A percentile compares a stretch with the other conserved stretches of the same genome.
phyloP scores from a whole-genome alignment of 2,888 invertebrate genomes.

The Omphaloscelis lunosa region DNA sequence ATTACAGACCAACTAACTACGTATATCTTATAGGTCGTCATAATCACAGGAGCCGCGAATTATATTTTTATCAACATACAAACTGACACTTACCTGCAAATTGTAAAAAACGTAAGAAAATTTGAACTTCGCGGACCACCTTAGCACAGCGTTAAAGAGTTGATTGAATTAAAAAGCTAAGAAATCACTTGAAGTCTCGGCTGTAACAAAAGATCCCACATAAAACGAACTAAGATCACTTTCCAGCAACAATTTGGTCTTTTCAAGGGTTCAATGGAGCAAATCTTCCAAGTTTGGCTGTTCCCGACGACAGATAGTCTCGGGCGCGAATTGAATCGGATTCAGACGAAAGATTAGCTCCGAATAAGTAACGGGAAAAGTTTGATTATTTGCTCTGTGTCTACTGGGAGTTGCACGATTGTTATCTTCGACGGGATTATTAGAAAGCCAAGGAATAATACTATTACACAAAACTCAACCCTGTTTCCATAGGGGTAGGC shows the following conservation, averaged over 20 bases:
- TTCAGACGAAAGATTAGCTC: constrained; percentile 61
- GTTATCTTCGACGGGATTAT: constrained; percentile 29
- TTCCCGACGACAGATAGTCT: constrained; percentile 58
- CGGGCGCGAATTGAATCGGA: constrained; percentile 62
- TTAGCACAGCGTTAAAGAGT: background rate
- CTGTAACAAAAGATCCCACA: constrained; percentile 25
- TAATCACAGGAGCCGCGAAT: background rate
- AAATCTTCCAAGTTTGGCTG: constrained; percentile 62
- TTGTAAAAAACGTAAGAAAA: no score
- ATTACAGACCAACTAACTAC: background rate
- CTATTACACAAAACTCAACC: background rate
- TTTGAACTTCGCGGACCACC: no score
- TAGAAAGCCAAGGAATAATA: background rate
- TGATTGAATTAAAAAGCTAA: constrained; percentile 9
- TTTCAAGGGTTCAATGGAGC: constrained; percentile 56
- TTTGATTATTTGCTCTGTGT: constrained; percentile 56
- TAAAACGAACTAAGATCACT: constrained; percentile 51
- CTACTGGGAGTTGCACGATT: constrained; percentile 3
- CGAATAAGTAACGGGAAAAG: constrained; percentile 55
- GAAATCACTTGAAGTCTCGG: constrained; percentile 2
- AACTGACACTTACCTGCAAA: no score
- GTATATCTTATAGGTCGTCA: no score
- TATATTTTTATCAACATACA: no score
- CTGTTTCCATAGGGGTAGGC: background rate
- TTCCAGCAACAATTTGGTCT: constrained; percentile 50